Evolutionary conservation across 1,140 invertebrate species (phyloP), one percentile per base, ranked within the genome.

Genomic region (Magallana ariakensis): DNA sequence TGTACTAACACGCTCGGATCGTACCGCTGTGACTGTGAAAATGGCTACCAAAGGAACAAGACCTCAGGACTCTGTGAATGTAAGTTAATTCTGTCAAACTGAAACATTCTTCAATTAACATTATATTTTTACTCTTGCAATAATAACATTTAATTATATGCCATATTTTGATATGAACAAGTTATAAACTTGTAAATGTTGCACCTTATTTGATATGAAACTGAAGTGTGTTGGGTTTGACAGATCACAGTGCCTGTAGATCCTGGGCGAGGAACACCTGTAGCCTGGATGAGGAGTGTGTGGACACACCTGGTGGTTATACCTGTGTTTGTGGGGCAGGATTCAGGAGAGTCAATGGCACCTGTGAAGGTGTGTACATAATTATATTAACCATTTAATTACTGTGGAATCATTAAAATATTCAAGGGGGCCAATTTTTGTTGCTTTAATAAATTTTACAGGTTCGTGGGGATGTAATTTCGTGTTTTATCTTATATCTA

Each of bases 221-320:
- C 2, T 46, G 33, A 46, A 46, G 33, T 33, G 4, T 75, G 4
- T 26, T 70, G 19, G 9, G 9, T 13, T 11, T 46, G 5, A n/a
- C 66, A 75, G 66, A 75, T 75, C 11, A 19, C 66, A 75, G 66
- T 26, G 66, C 66, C 11, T 75, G 66, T 26, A 75, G 66, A 1
- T 75, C 66, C 13, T 75, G 66, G 66, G 66, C 66, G 3, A 8
- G 13, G 26, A 26, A 75, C 33, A 26, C 22, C 9, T 75, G 66
- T 26, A 9, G 22, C 10, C 13, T 75, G 11, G 22, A 26, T 33
- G 66, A 75, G 22, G 22, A 26, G 19, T 75, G 66, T 26, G 22
- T 33, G 9, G 66, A 75, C 66, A 26, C 22, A 11, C 22, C 66
- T 26, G 22, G 22, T 22, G 22, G 22, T 75, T 75, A 75, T 26